Conservation (phyloP, 2,797 vertebrate species). For the Lerista edwardsae region DNA sequence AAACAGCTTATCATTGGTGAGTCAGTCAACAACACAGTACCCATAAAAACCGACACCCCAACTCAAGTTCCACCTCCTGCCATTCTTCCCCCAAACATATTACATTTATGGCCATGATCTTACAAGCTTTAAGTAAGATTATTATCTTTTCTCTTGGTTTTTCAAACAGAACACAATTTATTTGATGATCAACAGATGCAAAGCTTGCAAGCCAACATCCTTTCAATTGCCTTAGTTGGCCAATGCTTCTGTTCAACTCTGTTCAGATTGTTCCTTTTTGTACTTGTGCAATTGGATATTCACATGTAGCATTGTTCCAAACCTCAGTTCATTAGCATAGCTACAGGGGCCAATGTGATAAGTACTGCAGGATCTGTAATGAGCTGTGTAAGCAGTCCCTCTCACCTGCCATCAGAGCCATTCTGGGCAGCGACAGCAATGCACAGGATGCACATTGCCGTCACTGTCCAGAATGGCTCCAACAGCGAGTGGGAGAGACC, state of each 20-base stretch:
- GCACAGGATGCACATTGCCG: too few species aligned
- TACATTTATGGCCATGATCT: background rate
- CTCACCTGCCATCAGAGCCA: too few species aligned
- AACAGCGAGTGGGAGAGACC: too few species aligned
- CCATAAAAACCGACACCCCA: background rate
- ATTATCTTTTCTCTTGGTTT: background rate
- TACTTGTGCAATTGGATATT: background rate
- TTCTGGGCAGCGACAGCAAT: too few species aligned
- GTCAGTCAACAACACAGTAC: background rate
- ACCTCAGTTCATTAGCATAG: too few species aligned
- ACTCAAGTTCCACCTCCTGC: background rate
- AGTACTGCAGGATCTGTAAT: too few species aligned
- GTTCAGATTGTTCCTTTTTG: too few species aligned
- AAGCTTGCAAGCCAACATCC: background rate
- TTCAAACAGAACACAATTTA: background rate
- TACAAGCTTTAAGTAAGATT: background rate
- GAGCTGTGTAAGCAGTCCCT: too few species aligned
- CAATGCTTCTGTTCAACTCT: background rate
- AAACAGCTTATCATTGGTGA: background rate
- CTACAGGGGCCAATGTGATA: too few species aligned
- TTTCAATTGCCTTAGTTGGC: background rate
- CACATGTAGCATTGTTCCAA: background rate
- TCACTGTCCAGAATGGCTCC: too few species aligned
- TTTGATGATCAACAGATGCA: background rate
- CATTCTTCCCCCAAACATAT: background rate